A percentile compares a stretch with the other conserved stretches of the same genome.
These are phyloP conservation scores for Bovichtus diacanthus DNA, from an alignment of 2,797 vertebrate genomes.

Conservation along the genomic window DNA sequence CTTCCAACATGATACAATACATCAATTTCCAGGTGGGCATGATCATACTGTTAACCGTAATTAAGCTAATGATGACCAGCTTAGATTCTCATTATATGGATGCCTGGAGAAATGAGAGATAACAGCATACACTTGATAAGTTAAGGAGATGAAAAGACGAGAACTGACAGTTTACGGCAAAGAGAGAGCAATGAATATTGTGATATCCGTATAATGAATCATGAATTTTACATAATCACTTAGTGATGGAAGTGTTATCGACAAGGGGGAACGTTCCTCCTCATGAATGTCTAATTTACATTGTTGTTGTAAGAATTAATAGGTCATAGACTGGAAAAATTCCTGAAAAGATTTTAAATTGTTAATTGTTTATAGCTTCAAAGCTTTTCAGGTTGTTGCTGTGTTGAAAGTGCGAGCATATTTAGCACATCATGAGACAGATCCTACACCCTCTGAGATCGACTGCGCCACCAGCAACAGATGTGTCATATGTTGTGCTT, in stretches of 20 bases:
- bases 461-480: slow-evolving; percentile 14
- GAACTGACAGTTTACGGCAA: slow-evolving; percentile 49
- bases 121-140: slow-evolving; percentile 39
- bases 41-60: slow-evolving; percentile 36
- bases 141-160: slow-evolving; percentile 35
- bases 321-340: slow-evolving; percentile 19
- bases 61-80: slow-evolving; percentile 53
- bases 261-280: slow-evolving; percentile 35
- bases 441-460: background rate
- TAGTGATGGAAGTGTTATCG: slow-evolving; percentile 48
- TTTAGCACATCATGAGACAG: slow-evolving; percentile 4
- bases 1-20: slow-evolving; percentile 27
- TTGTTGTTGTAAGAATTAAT: slow-evolving; percentile 46
- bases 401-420: slow-evolving; percentile 15
- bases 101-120: slow-evolving; percentile 45
- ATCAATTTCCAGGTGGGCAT: slow-evolving; percentile 37
- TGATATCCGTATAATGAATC: slow-evolving; percentile 61
- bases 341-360: slow-evolving; percentile 24
- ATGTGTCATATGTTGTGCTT: slow-evolving; percentile 4
- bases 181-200: slow-evolving; percentile 46
- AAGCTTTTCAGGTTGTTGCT: slow-evolving; percentile 2
- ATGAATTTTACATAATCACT: slow-evolving; percentile 59
- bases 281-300: slow-evolving; percentile 50
- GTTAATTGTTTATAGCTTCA: slow-evolving; percentile 12
- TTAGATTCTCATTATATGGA: slow-evolving; percentile 47